Percentiles rank a stretch among this genome's conserved stretches.
These are phyloP conservation scores for Pipistrellus pipistrellus DNA, from an alignment of 2,797 vertebrate species.

Conservation along the genomic window DNA sequence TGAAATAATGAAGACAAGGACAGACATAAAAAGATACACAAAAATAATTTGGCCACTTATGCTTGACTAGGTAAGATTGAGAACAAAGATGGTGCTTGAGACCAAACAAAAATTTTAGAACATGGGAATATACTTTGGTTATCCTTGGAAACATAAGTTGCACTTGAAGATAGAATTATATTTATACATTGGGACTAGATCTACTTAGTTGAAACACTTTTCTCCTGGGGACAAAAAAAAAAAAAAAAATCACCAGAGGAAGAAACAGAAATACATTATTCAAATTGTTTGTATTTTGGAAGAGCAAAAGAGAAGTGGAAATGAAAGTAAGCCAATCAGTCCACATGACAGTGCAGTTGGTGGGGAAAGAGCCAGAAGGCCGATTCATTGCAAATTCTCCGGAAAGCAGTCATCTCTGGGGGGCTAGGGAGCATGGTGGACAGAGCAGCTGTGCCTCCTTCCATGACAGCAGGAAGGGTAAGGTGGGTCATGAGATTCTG, in stretches of 20 bases:
- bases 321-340: slow-evolving; percentile 36
- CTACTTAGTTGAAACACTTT: slow-evolving; percentile 14
- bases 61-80: not conserved
- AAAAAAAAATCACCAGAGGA: slow-evolving; percentile 54
- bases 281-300: slow-evolving; percentile 68
- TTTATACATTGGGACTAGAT: not conserved
- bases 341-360: not conserved
- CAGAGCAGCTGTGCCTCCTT: not conserved
- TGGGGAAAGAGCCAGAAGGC: slow-evolving; percentile 22
- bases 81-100: not conserved
- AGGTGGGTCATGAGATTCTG: not conserved
- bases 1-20: slow-evolving; percentile 19
- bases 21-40: not conserved
- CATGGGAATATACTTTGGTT: not conserved
- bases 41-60: not conserved
- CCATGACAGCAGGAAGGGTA: slow-evolving; percentile 19
- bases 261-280: slow-evolving; percentile 60
- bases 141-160: not conserved
- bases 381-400: slow-evolving; percentile 57
- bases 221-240: not conserved
- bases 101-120: not conserved
- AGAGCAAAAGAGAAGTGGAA: slow-evolving; percentile 56
- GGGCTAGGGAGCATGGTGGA: not conserved
- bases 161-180: slow-evolving; percentile 13
- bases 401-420: slow-evolving; percentile 26